Base-by-base conservation (phyloP, 1,140 invertebrate species). In the Proctacanthus coquilletti region DNA sequence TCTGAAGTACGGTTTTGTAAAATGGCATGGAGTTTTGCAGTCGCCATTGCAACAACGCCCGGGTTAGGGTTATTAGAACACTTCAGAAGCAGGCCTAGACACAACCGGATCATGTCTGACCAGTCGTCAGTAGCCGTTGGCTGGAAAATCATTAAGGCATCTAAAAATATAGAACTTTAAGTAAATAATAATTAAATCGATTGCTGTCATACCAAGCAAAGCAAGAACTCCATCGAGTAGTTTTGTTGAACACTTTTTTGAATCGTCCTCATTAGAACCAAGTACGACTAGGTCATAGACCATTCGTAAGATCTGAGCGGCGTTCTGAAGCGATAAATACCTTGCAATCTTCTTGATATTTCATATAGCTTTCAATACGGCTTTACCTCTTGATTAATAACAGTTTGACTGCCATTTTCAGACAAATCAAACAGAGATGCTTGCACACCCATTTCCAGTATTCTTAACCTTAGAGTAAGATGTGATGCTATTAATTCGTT, bases 391-490 rank as follows among this genome's bases (percentile, higher is more conserved):
- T 63, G 60, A 40, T 61, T 51, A 10, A 52, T 49, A 5, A 58
- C 32, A 9, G 57, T 51, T 35, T 56, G 59, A 19, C 46, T 49
- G 29, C 61, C 65, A 37, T 63, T 49, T 30, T 72, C 68, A 34
- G 65, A 64, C 5, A 74, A 59, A 46, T 77, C 73, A 21, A 62
- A 58, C 2, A 72, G 53, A 25, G 69, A 67, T 0, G 69, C 69
- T 45, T 74, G 66, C 4, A 75, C 59, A 15, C 69, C 65, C 63
- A 74, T 68, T 52, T 76, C 74, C 11, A 76, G 39, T 19, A 77
- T 60, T n/a, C 65, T 61, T 36, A 74, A 45, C 42, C 72, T 72
- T 32, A 77, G 43, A 38, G 70, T 62, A 15, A 69, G 54, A 47
- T 70, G 64, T 10, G 70, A 70, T 29, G 63, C 62, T 17, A 72